Base-by-base conservation (phyloP, 1,140 invertebrate species). In the Harpegnathos saltator region DNA sequence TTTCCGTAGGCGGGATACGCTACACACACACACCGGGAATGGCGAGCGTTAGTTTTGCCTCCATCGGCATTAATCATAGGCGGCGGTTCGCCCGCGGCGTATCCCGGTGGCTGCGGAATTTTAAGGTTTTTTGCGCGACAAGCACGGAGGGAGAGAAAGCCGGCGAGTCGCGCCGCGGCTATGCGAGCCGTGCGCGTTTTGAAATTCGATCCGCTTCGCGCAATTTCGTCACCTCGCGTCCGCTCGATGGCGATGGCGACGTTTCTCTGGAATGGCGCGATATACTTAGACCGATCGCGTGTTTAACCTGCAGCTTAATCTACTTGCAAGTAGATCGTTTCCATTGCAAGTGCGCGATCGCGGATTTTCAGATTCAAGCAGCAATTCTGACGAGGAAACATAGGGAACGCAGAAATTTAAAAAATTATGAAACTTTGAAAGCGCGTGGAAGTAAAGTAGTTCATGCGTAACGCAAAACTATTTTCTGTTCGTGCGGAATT, bases 21-120 rank as follows among this genome's bases (percentile, higher is more conserved):
- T 59, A 71, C 56, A 61, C 56, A 52, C 58, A 71, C 56, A 61
- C 56, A 52, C 58, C 58, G 26, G 56, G 69, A 84, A 84, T 84
- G 72, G 74, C 72, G 78, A 75, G 68, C 82, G 82, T 85, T 84
- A 85, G 75, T 83, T 89, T 89, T 80, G 77, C 82, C 82, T 74
- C 68, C 59, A 63, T 61, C 63, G 87, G 84, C 82, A 90, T 90
- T 90, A 90, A 90, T 90, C 89, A 89, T 89, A 88, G 65, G 50
- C 83, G 69, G 78, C 74, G 78, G 85, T 89, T 83, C 66, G 90
- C 89, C 84, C 50, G 85, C 72, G 84, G 90, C 83, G 54, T 88
- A 82, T 87, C 82, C 81, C 80, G 73, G 48, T 69, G 61, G 83
- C 61, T 78, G 85, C 62, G 85, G 90, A 91, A 91, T 91, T 91